These are phyloP conservation scores for Heteropelma amictum DNA, from an alignment of 2,888 invertebrate genomes.

Conservation along the genomic window DNA sequence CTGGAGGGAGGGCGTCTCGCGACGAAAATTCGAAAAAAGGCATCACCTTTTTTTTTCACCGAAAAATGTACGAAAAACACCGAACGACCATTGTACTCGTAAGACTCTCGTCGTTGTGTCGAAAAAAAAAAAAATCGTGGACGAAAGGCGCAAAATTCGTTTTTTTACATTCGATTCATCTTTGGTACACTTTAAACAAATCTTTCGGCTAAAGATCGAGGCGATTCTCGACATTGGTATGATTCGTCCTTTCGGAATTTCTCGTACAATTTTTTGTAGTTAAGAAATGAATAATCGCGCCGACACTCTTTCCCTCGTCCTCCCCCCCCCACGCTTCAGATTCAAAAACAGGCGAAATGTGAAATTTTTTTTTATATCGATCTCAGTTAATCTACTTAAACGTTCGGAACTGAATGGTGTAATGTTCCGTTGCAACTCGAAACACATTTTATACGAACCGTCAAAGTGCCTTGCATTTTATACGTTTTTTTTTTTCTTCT, in stretches of 20 bases:
- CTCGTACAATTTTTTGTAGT: neutral
- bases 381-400: neutral
- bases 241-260: neutral
- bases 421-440: conserved; percentile 12
- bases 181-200: neutral
- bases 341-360: conserved; percentile 22
- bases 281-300: neutral
- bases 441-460: conserved; percentile 40
- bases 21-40: neutral
- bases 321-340: no score
- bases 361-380: conserved; percentile 25
- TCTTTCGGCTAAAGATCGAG: no score
- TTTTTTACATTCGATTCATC: no score
- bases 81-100: no score
- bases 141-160: no score
- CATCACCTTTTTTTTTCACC: neutral
- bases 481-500: conserved; percentile 5
- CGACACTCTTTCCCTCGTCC: no score
- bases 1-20: neutral
- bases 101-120: neutral
- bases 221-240: no score
- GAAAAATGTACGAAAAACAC: no score
- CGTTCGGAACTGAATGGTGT: conserved; percentile 12
- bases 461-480: conserved; percentile 51
- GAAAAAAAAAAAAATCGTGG: neutral